Evolutionary conservation across 2,888 invertebrate genomes (phyloP), one percentile per base, ranked within the genome.

Genomic region (Ceratothoa steindachneri): DNA sequence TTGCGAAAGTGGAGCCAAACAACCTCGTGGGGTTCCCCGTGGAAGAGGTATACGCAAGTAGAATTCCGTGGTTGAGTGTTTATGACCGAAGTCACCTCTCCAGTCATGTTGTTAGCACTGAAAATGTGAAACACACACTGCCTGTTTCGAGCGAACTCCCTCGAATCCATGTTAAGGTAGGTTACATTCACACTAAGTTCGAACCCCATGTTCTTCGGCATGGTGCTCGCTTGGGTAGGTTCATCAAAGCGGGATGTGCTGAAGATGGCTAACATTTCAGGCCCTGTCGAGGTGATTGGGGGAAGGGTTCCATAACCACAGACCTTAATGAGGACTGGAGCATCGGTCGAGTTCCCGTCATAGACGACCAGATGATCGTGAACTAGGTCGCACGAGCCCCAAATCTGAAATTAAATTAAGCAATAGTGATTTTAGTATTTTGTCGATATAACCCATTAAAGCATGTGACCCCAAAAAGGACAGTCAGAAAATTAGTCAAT

Each of bases 1-100:
- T 92, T 92, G 82, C 91, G 89, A 83, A 93, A 92, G 28, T 91
- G 91, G 80, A 92, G 88, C 92, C 92, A 92, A 30, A 92, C 91
- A 77, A 91, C 90, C 85, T 92, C 91, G 82, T 90, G 89, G 5
- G 89, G 66, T 31, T 77, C 77, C 9, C 87, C 87, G 84, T 88
- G 87, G 83, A 92, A 91, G 83, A 90, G 90, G 84, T 92, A 92
- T 75, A 90, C 89, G 83, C 93, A 93, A 2, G 91, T 91, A 0
- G 92, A 91, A 84, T 92, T 92, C 1, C 91, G 91, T 0, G 92
- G 91, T 74, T 92, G 85, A 0, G 91, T 90, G 84, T 92, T 77
- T 9, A 77, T 64, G 22, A 77, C 77, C 1, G 77, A 77, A 5
- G 64, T 31, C 9, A 77, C 73, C 27, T 77, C 75, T 15, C 77